These are phyloP conservation scores for Camelus bactrianus DNA, from an alignment of 2,113 vertebrate species.

Conservation along the genomic window DNA sequence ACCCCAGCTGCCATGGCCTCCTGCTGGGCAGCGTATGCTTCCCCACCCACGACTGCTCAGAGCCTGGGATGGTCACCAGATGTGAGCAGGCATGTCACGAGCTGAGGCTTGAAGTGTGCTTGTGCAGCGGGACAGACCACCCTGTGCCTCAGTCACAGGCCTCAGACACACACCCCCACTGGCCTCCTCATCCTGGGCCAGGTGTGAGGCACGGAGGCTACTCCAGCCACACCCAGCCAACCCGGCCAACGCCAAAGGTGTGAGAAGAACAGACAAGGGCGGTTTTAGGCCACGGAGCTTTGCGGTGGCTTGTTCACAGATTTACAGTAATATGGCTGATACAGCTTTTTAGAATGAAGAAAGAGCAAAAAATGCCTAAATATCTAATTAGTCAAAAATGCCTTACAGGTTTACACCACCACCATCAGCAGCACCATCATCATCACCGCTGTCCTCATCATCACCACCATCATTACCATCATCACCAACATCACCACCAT, in stretches of 20 bases:
- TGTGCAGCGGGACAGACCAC: accelerated
- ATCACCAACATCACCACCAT: accelerated
- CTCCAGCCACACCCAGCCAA: too few species aligned
- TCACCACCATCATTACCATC: accelerated
- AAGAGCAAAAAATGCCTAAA: background rate
- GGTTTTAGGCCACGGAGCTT: background rate
- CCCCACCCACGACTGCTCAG: accelerated
- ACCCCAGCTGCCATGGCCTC: background rate
- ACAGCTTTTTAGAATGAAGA: background rate
- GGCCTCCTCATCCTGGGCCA: too few species aligned
- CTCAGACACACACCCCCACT: accelerated
- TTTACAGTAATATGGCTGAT: accelerated
- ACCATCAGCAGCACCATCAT: accelerated
- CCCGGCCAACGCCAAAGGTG: background rate
- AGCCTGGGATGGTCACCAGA: accelerated
- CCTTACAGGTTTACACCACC: accelerated
- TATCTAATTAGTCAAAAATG: background rate
- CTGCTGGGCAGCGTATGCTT: accelerated
- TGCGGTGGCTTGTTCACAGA: background rate
- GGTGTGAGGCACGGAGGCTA: background rate
- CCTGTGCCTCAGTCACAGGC: background rate
- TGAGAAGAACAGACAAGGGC: too few species aligned
- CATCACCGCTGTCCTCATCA: accelerated
- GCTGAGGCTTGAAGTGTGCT: background rate
- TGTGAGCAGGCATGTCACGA: background rate